These are phyloP conservation scores for Pampusana beccarii DNA, from an alignment of 2,113 vertebrate species.

Conservation along the genomic window DNA sequence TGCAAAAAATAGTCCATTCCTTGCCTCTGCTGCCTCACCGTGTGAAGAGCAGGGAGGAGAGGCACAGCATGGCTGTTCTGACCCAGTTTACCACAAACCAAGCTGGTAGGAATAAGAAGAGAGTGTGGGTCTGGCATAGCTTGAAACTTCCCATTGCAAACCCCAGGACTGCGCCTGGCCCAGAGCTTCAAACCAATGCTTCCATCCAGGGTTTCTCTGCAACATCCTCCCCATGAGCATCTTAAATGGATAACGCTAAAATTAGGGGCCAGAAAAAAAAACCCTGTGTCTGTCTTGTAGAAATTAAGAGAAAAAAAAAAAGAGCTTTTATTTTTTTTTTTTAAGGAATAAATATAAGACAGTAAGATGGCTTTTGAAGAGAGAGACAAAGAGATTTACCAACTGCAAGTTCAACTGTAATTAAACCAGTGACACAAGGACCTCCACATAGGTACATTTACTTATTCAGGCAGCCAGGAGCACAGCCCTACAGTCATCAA, in stretches of 20 bases:
- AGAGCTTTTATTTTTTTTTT: background rate
- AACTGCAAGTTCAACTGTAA: background rate
- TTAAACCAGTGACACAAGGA: background rate
- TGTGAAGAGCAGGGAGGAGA: background rate
- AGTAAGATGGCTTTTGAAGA: background rate
- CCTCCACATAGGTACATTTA: background rate
- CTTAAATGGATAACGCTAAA: background rate
- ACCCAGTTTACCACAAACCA: background rate
- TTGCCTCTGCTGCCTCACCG: background rate
- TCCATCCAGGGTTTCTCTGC: background rate
- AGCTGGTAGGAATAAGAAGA: background rate
- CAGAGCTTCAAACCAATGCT: background rate
- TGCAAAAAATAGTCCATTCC: background rate
- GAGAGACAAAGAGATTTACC: background rate
- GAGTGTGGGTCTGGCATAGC: background rate
- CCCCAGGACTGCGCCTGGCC: background rate
- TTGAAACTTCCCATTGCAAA: background rate
- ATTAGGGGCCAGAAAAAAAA: background rate
- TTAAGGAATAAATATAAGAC: background rate
- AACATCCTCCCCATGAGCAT: background rate
- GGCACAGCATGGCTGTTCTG: background rate
- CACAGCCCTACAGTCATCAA: background rate
- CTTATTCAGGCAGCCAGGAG: background rate
- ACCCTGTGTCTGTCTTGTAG: background rate
- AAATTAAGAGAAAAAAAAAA: background rate